Conservation (phyloP, 1,140 invertebrate species). For the Nomia melanderi region DNA sequence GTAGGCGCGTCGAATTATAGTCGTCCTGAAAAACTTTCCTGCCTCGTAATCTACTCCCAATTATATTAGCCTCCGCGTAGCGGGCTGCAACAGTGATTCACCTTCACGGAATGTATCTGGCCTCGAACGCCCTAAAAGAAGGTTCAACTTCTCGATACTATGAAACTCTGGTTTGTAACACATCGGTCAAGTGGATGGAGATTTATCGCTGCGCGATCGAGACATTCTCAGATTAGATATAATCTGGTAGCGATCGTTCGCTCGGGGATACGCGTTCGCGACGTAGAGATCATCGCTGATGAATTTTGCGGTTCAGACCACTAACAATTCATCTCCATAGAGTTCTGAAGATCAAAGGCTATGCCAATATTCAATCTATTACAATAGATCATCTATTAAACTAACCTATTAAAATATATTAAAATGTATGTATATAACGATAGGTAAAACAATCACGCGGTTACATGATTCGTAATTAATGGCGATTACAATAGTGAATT, state of each 20-base stretch:
- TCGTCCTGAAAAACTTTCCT: constrained; percentile 1
- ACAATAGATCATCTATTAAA: no score
- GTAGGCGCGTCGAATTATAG: constrained; percentile 16
- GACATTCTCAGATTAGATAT: constrained; percentile 26
- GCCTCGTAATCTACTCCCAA: constrained; percentile 38
- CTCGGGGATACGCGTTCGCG: neutral
- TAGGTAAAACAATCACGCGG: no score
- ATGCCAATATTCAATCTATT: no score
- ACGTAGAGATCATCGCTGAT: no score
- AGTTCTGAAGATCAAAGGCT: no score
- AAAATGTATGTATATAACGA: no score
- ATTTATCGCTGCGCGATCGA: constrained; percentile 8
- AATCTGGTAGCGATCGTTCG: neutral
- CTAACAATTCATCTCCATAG: no score
- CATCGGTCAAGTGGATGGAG: constrained; percentile 21
- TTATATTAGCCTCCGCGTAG: constrained; percentile 21
- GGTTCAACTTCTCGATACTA: neutral
- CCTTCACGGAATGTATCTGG: constrained; percentile 27
- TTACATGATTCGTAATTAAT: no score
- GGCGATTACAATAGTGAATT: no score
- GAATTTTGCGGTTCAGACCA: neutral
- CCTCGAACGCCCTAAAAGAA: constrained; percentile 24
- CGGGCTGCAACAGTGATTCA: constrained; percentile 17
- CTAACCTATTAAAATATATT: no score
- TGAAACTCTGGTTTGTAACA: constrained; percentile 18